phyloP scores from a whole-genome alignment of 2,797 vertebrate species.

The Sebastes iracundus region DNA sequence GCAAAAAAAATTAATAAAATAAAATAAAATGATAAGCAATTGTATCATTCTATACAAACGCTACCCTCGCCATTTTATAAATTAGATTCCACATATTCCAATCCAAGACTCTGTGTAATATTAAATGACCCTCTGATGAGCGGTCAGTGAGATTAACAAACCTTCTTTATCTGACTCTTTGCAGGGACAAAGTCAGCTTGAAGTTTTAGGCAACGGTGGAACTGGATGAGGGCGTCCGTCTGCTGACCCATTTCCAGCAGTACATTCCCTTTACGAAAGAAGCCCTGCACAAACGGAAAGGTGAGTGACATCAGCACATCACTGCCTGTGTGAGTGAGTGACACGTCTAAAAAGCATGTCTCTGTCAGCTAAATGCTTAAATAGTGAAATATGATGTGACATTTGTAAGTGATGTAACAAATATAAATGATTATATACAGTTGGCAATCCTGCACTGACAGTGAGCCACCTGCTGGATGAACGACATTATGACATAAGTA shows the following conservation, averaged over 20 bases:
- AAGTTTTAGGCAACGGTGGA: constrained; percentile 86
- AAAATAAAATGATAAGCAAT: background rate
- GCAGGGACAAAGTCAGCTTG: constrained; percentile 83
- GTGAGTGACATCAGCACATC: constrained; percentile 12
- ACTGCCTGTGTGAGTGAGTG: background rate
- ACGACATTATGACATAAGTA: constrained; percentile 53
- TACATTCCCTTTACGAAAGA: constrained; percentile 89
- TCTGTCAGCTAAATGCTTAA: background rate
- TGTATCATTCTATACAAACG: background rate
- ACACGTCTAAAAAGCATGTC: background rate
- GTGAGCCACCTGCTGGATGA: constrained; percentile 20
- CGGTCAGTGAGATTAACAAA: constrained; percentile 34
- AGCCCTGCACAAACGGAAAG: constrained; percentile 77
- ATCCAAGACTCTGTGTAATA: background rate
- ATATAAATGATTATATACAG: background rate
- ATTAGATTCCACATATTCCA: background rate
- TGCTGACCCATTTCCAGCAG: constrained; percentile 87
- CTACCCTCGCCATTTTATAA: background rate
- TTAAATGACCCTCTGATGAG: background rate
- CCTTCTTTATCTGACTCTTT: constrained; percentile 86
- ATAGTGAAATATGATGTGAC: background rate
- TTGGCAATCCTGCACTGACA: background rate
- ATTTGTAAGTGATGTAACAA: background rate
- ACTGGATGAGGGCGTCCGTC: constrained; percentile 84
- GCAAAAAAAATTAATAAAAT: background rate